Base-by-base conservation (phyloP, 2,113 vertebrate species). In the Thinocorus orbignyianus region DNA sequence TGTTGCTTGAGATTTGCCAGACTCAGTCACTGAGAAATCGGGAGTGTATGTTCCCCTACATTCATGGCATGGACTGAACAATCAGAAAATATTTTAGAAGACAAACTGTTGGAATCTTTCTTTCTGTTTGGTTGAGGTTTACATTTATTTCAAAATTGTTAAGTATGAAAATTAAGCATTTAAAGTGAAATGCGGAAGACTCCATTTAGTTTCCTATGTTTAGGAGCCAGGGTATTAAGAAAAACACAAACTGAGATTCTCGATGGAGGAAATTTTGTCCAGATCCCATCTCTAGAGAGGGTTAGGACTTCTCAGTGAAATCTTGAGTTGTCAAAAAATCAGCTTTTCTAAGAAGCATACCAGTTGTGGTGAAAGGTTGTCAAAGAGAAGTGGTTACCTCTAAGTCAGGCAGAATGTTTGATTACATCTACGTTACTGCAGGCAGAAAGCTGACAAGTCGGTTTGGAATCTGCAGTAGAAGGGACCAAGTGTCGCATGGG, bases 31-130 rank as follows among this genome's bases (percentile, higher is more conserved):
- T 90, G 23, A 23, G 58, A 79, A 95, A 78, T 54, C 49, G 35
- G 0, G 2, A 70, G 26, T 37, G 35, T 70, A 2, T 3, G 2
- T 37, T 41, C 30, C 13, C 5, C 49, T 72, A 6, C 11, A 37
- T n/a, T 78, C 51, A 8, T 17, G 48, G 31, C 30, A 16, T 2
- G 16, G 25, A 25, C 7, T 28, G 51, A 49, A 35, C 28, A 65
- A 62, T 48, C 28, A 28, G 52, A 37, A 52, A 23, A 24, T 66
- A 33, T 31, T 88, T 72, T 39, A 55, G 48, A 82, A 77, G 23
- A 68, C 22, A 81, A 88, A 44, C 35, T 61, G 9, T 48, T 91
- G 30, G 13, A 73, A n/a, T 79, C 6, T 37, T 74, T 79, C 10
- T 46, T 87, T 46, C 41, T 71, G 1, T 76, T 71, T 80, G 33